Evolutionary conservation across 2,113 vertebrate species (phyloP).

Genomic region (Plestiodon gilberti): DNA sequence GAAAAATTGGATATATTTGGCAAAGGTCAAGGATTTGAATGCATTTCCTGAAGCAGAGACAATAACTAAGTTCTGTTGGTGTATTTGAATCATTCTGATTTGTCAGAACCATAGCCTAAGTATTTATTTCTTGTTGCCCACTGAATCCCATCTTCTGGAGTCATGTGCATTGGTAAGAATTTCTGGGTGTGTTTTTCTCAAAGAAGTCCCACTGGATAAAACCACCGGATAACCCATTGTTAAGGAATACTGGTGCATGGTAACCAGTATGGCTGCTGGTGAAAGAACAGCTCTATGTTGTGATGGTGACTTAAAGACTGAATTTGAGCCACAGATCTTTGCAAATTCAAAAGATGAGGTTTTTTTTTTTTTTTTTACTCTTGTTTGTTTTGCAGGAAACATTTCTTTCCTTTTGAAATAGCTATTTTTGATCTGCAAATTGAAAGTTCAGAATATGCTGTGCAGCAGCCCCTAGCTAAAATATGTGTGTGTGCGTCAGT

Average conservation of each 20-base stretch:
- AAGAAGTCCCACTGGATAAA: background rate
- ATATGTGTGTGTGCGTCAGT: background rate
- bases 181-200: background rate
- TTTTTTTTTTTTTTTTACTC: too few relatives aligned
- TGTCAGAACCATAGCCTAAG: background rate
- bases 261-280: too few relatives aligned
- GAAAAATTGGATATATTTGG: background rate
- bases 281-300: too few relatives aligned
- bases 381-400: background rate
- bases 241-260: too few relatives aligned
- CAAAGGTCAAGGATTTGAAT: slow-evolving; percentile 1
- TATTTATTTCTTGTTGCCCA: background rate
- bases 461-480: background rate
- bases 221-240: too few relatives aligned
- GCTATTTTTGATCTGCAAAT: background rate
- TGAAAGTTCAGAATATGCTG: too few relatives aligned
- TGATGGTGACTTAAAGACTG: too few relatives aligned
- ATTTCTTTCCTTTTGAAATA: background rate
- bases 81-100: background rate
- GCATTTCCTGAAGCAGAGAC: background rate
- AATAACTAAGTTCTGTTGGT: background rate
- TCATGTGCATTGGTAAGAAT: too few relatives aligned
- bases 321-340: too few relatives aligned
- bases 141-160: background rate
- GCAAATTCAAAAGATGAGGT: background rate